These are phyloP conservation scores for Caenorhabditis imperialis DNA, from an alignment of 2,888 invertebrate genomes.

Conservation along the genomic window DNA sequence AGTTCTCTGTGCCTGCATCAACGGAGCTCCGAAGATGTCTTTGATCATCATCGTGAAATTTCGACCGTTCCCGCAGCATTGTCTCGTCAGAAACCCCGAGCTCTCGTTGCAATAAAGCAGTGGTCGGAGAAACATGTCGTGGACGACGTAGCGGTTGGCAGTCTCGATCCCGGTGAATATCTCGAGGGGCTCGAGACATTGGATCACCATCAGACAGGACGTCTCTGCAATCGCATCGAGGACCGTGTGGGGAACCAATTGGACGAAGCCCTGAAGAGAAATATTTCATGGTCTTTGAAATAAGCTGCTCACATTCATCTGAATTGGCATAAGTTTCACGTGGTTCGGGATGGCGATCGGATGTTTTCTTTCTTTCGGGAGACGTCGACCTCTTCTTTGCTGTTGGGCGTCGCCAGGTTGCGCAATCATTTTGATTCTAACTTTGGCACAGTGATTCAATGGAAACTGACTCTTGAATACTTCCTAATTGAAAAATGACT, in stretches of 20 bases:
- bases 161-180: constrained; percentile 38
- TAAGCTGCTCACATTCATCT: neutral
- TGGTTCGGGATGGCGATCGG: neutral
- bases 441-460: no score
- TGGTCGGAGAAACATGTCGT: constrained; percentile 41
- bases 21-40: neutral
- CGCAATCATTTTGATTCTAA: neutral
- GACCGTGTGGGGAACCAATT: no score
- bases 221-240: neutral
- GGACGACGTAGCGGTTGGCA: constrained; percentile 32
- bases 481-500: no score
- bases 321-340: neutral
- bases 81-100: neutral
- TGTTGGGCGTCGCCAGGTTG: neutral
- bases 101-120: constrained; percentile 31
- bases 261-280: no score
- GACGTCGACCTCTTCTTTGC: neutral
- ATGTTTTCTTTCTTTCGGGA: neutral
- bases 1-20: no score
- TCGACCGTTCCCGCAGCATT: neutral
- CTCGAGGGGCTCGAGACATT: constrained; percentile 32
- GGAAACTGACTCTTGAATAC: no score
- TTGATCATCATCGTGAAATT: constrained; percentile 1
- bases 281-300: no score
- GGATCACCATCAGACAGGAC: neutral